These are phyloP conservation scores for Miltochrista miniata DNA, from an alignment of 2,888 invertebrate genomes.

Conservation along the genomic window DNA sequence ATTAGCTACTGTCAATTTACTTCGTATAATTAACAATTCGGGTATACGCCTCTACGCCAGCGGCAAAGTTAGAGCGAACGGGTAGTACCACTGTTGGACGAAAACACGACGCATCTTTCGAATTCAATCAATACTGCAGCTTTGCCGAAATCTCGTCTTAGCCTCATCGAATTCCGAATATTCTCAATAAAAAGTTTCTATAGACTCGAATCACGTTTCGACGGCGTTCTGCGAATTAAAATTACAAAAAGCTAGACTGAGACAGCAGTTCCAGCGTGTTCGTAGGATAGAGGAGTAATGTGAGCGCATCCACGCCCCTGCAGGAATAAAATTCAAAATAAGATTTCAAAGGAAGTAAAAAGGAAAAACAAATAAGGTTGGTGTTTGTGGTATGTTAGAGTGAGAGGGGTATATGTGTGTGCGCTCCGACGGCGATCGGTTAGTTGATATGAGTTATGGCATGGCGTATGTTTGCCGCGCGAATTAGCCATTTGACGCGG, in stretches of 20 bases:
- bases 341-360: conserved; percentile 81
- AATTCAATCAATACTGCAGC: conserved; percentile 59
- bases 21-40: too few relatives aligned
- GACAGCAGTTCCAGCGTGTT: conserved; percentile 53
- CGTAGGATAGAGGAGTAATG: conserved; percentile 78
- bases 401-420: conserved; percentile 61
- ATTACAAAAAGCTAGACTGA: conserved; percentile 79
- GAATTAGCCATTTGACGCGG: conserved; percentile 80
- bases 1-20: too few relatives aligned
- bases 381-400: conserved; percentile 76
- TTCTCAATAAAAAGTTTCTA: conserved; percentile 74
- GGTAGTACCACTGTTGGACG: conserved; percentile 13
- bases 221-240: conserved; percentile 82
- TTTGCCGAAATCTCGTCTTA: conserved; percentile 65
- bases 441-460: conserved; percentile 81
- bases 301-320: conserved; percentile 84
- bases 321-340: conserved; percentile 82
- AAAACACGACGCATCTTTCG: conserved; percentile 41
- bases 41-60: too few relatives aligned
- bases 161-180: conserved; percentile 71
- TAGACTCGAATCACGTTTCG: conserved; percentile 79
- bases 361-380: conserved; percentile 77
- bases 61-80: conserved; percentile 13
- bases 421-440: conserved; percentile 62
- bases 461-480: conserved; percentile 75